Evolutionary conservation across 1,140 invertebrate species (phyloP).

Genomic region (Drepana arcuata): DNA sequence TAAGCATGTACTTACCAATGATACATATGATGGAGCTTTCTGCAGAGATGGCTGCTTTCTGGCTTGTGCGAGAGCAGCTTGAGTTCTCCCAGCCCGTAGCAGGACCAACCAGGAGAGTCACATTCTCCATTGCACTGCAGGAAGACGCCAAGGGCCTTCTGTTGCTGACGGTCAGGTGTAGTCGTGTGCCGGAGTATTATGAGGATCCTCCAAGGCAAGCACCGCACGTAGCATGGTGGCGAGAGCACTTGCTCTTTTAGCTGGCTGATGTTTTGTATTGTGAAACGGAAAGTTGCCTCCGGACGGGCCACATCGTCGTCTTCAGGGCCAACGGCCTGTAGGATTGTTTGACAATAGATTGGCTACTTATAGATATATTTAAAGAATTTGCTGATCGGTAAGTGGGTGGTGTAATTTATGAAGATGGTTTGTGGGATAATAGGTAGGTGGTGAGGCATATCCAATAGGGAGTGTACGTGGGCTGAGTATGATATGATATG

Average conservation of each 20-base stretch:
- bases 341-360: no score
- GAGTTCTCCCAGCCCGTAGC: slow-evolving; percentile 94
- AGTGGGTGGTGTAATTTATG: no score
- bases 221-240: slow-evolving; percentile 91
- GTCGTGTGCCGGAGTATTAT: slow-evolving; percentile 90
- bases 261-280: slow-evolving; percentile 90
- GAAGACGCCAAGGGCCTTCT: slow-evolving; percentile 90
- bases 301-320: slow-evolving; percentile 90
- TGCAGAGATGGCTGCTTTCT: slow-evolving; percentile 84
- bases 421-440: no score
- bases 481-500: no score
- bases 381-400: no score
- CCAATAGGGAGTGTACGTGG: no score
- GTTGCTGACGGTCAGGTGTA: slow-evolving; percentile 78
- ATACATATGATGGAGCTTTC: slow-evolving; percentile 79
- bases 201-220: slow-evolving; percentile 99
- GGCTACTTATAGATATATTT: no score
- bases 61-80: slow-evolving; percentile 87
- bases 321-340: no score
- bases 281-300: slow-evolving; percentile 92
- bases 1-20: slow-evolving; percentile 64
- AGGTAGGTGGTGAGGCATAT: no score
- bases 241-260: slow-evolving; percentile 92
- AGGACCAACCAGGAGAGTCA: slow-evolving; percentile 95
- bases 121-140: slow-evolving; percentile 94